Evolutionary conservation across 2,888 invertebrate genomes (phyloP), one percentile per base, ranked within the genome.

Genomic region (Meghimatium bilineatum): DNA sequence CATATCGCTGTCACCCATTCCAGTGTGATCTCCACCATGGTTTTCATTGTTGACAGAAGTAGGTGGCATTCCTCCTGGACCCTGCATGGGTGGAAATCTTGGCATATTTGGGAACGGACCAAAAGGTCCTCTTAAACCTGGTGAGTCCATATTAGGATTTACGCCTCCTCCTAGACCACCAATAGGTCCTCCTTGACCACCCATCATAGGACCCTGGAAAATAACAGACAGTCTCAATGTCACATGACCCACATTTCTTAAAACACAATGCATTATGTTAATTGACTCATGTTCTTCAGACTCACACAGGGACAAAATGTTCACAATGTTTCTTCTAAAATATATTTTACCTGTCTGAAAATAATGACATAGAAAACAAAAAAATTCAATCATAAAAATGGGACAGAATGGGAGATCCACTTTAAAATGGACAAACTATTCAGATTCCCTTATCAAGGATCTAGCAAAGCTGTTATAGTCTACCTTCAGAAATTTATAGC

Each of bases 1-100:
- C 77, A 84, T 76, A 63, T 84, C 84, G 32, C 76, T 80, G 14
- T 84, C 84, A 69, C 80, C 71, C 76, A 84, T 84, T 36, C 44
- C 67, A 29, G 38, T 29, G 20, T 29, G 52, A 34, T 79, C 52
- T 56, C 79, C 69, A 44, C 66, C 71, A 34, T 26, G 49, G 44
- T 44, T 32, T 12, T 71, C 44, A 63, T 72, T 75, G 69, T 71
- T 77, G 60, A 69, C 75, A 38, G 74, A 79, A n/a, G 83, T 75
- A 52, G 79, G 78, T 23, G 72, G 77, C 75, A 85, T 49, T 38
- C 85, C 80, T 44, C 67, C 84, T 44, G 75, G 80, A 44, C 17
- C 36, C 29, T 77, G 80, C 56, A 67, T 60, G 60, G 38, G 60
- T 29, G 80, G 84, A 56, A 83, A 79, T 38, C 84, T 67, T 8